Base-by-base conservation (phyloP, 1,140 invertebrate genomes). In the Papilio aristodemus region DNA sequence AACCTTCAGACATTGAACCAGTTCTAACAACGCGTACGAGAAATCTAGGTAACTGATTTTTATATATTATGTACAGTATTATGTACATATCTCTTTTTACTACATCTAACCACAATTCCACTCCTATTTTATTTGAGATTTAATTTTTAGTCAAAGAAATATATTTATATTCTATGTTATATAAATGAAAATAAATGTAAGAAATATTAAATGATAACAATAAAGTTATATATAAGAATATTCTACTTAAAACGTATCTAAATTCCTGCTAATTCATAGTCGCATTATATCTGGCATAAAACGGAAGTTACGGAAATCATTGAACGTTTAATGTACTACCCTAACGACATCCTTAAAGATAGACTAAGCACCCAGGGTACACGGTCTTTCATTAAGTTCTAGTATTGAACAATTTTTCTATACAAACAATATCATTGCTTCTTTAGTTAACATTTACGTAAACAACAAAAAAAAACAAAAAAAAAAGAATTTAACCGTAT, bases 1-100 rank as follows among this genome's bases (percentile, higher is more conserved):
- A 50, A 50, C 46, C 46, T 50, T 50, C 46, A 50, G 19, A 50
- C 46, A 22, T 50, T 50, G 17, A 50, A 50, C 46, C 46, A 50
- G 46, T 50, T 50, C 46, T 17, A 9, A 50, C 8, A 4, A 50
- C 19, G 46, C 46, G 22, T 50, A 25, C 46, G 19, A 50, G 46
- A 32, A 32, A 50, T 50, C 9, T 10, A 50, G 19, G 9, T 50
- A 17, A 13, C 13, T 39, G 27, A 13, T 39, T 39, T 13, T 39
- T 39, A 13, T 39, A 39, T 13, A 4, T 37, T 37, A 37, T n/a
- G n/a, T n/a, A n/a, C n/a, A n/a, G n/a, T n/a, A n/a, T n/a, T n/a
- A 32, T 32, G 27, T 6, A 32, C 6, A 32, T 32, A 32, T 32
- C 27, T 3, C 27, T 32, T 2, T 32, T 32, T 32, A 32, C n/a